Evolutionary conservation across 1,140 invertebrate species (phyloP).

Genomic region (Euglossa dilemma): DNA sequence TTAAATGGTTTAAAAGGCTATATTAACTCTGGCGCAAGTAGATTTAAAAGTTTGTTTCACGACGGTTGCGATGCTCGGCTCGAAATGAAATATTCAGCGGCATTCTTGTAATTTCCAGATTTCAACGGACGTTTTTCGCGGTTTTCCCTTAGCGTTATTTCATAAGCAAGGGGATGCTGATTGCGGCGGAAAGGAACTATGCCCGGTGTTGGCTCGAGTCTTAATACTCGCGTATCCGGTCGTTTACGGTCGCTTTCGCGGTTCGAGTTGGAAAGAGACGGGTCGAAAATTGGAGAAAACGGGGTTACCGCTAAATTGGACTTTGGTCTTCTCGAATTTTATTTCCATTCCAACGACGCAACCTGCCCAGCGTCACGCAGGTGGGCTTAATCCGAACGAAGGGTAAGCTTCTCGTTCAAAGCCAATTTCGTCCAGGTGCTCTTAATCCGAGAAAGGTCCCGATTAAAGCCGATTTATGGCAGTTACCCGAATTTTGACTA

Average conservation of each 20-base stretch:
- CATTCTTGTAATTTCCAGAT: too few relatives aligned
- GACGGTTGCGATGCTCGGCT: too few relatives aligned
- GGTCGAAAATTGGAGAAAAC: neutral
- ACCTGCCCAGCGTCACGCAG: neutral
- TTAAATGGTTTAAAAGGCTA: too few relatives aligned
- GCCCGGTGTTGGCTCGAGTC: neutral
- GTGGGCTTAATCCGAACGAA: conserved; percentile 20
- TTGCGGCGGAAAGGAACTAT: neutral
- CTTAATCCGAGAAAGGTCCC: neutral
- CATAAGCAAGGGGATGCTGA: neutral
- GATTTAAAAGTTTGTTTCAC: too few relatives aligned
- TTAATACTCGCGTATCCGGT: neutral
- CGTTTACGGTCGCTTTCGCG: neutral
- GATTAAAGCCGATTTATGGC: neutral
- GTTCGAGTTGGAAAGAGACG: neutral
- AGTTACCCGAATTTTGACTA: neutral
- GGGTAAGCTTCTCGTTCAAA: conserved; percentile 1
- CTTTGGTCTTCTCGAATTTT: neutral
- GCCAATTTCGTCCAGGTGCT: conserved; percentile 18
- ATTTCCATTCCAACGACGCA: conserved; percentile 9
- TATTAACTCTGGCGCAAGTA: too few relatives aligned
- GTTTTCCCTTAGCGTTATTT: too few relatives aligned
- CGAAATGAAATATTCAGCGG: too few relatives aligned
- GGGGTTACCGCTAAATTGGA: neutral
- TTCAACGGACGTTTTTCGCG: neutral